Evolutionary conservation across 2,113 vertebrate genomes (phyloP).

Genomic region (Charadrius vociferus): DNA sequence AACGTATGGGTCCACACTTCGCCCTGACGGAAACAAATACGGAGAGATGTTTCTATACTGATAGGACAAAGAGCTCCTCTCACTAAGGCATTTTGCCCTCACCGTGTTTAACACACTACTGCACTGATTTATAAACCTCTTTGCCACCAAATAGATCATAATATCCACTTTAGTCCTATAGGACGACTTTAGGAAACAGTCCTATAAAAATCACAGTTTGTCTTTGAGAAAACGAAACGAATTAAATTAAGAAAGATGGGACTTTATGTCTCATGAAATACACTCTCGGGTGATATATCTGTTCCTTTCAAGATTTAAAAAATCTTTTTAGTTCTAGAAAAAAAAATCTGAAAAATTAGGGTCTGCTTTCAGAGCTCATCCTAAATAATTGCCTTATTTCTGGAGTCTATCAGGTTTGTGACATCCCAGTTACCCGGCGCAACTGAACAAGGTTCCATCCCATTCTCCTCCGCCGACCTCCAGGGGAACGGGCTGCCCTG

Average conservation of each 20-base stretch:
- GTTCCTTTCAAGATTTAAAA: neutral
- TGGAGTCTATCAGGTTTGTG: neutral
- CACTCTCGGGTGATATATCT: neutral
- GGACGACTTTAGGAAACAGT: neutral
- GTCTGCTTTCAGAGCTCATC: neutral
- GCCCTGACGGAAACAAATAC: neutral
- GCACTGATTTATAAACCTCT: neutral
- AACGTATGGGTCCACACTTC: rapidly evolving
- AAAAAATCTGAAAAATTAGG: neutral
- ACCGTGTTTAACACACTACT: neutral
- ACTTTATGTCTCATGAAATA: neutral
- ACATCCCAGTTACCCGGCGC: neutral
- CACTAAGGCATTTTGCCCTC: neutral
- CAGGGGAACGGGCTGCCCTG: rapidly evolving
- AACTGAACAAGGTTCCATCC: neutral
- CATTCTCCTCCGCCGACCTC: neutral
- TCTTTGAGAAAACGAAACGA: neutral
- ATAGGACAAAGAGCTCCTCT: neutral
- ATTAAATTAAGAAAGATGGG: neutral
- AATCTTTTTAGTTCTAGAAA: neutral
- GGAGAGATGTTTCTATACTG: neutral
- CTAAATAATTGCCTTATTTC: neutral
- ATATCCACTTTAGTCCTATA: neutral
- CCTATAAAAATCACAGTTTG: neutral
- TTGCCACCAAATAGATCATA: neutral